A percentile compares a stretch with the other conserved stretches of the same genome.
These are phyloP conservation scores for Xiphorhynchus elegans DNA, from an alignment of 2,113 vertebrate species.

Conservation along the genomic window DNA sequence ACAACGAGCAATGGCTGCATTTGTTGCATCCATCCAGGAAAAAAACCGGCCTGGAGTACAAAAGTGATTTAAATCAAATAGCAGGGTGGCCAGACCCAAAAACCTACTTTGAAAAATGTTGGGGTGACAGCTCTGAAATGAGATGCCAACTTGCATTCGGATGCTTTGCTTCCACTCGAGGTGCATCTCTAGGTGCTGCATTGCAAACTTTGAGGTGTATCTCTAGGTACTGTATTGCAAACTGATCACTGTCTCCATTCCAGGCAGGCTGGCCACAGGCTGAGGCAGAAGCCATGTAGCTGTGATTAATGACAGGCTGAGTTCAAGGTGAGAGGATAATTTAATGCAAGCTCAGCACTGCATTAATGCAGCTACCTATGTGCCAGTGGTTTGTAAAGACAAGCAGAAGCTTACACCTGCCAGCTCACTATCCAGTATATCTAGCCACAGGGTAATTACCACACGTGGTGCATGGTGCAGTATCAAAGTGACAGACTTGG, in stretches of 20 bases:
- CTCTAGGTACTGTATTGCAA: not conserved
- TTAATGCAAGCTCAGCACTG: rapidly evolving
- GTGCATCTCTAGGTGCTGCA: not conserved
- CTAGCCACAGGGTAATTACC: not conserved
- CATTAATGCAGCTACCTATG: not conserved
- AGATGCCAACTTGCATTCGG: not conserved
- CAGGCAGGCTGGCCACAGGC: not conserved
- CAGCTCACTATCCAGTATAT: not conserved
- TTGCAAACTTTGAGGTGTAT: not conserved
- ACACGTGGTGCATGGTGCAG: not conserved
- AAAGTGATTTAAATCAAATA: not conserved
- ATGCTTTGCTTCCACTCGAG: rapidly evolving
- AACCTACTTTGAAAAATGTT: not conserved
- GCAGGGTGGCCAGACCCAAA: not conserved
- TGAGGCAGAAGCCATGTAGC: not conserved
- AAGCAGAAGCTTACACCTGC: not conserved
- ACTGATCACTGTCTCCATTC: rapidly evolving
- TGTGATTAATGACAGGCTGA: not conserved
- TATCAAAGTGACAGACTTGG: not conserved
- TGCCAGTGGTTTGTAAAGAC: not conserved
- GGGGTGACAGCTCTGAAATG: not conserved
- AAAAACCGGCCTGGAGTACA: not conserved
- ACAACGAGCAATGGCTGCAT: not conserved
- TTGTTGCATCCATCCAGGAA: not conserved
- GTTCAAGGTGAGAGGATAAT: not conserved